These are phyloP conservation scores for Latheticus oryzae DNA, from an alignment of 2,888 invertebrate genomes.

Conservation along the genomic window DNA sequence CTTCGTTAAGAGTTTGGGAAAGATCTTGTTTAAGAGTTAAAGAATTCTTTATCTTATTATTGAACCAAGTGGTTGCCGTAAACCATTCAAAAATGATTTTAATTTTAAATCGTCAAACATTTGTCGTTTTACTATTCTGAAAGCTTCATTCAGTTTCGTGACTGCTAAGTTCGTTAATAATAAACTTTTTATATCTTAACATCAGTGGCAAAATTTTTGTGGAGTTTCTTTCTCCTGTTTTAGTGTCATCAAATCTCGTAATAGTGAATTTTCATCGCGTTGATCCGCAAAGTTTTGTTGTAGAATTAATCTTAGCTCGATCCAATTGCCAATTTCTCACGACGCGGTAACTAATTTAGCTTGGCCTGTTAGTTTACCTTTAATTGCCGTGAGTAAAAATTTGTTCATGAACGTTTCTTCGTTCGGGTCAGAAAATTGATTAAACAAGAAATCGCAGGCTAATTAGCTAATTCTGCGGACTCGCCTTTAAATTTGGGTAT, in stretches of 20 bases:
- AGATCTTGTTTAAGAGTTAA: conserved; percentile 3
- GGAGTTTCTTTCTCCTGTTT: conserved; percentile 24
- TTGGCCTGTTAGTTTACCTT: conserved; percentile 9
- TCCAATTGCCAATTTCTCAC: conserved; percentile 5
- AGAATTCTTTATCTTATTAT: conserved; percentile 13
- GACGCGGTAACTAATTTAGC: conserved; percentile 7
- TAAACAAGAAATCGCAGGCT: too few species aligned
- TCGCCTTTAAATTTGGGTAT: too few species aligned
- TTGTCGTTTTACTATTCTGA: conserved; percentile 8
- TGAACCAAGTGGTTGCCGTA: conserved; percentile 11
- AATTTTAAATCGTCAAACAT: conserved; percentile 17
- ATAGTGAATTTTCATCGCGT: conserved; percentile 18
- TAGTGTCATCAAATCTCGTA: conserved; percentile 22
- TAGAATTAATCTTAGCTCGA: conserved; percentile 12
- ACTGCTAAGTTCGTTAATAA: conserved; percentile 14
- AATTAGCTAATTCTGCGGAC: too few species aligned
- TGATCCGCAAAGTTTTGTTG: conserved; percentile 27
- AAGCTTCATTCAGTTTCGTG: conserved; percentile 6
- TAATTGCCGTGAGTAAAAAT: conserved; percentile 22
- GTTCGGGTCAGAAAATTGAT: neutral
- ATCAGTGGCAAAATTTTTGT: conserved; percentile 14
- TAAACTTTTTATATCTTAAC: conserved; percentile 22
- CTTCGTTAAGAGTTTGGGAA: conserved; percentile 5
- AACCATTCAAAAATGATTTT: conserved; percentile 26
- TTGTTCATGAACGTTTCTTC: conserved; percentile 15